These are phyloP conservation scores for Drosophila pectinifera DNA, from an alignment of 1,140 invertebrate genomes.

Conservation along the genomic window DNA sequence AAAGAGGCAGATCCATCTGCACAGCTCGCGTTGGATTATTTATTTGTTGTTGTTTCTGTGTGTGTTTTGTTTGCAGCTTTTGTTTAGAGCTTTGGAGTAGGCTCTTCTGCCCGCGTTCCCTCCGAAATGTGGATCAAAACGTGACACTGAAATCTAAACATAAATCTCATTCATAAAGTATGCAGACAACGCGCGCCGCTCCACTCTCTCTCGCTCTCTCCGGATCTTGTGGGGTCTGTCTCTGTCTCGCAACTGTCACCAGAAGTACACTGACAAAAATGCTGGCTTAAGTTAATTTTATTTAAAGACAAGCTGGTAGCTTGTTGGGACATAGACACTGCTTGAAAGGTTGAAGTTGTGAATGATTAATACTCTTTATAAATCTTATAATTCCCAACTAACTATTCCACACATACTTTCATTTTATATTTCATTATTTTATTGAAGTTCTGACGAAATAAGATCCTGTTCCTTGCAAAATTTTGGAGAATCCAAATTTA, in stretches of 20 bases:
- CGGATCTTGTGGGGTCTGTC: neutral
- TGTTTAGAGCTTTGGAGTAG: constrained; percentile 5
- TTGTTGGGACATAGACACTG: too few species aligned
- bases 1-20: constrained; percentile 7
- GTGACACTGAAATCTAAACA: constrained; percentile 80
- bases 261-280: neutral
- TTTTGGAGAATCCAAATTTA: too few species aligned
- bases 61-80: constrained; percentile 1
- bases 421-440: too few species aligned
- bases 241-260: constrained; percentile 30
- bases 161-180: constrained; percentile 79
- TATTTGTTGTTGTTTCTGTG: constrained; percentile 6
- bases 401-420: too few species aligned
- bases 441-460: too few species aligned
- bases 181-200: constrained; percentile 45
- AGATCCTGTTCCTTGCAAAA: too few species aligned
- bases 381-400: too few species aligned
- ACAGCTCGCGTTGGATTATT: constrained; percentile 8
- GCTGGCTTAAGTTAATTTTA: neutral
- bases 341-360: neutral
- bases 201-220: neutral
- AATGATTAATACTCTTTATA: neutral
- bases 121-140: constrained; percentile 76
- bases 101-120: constrained; percentile 14
- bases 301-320: too few species aligned